Evolutionary conservation across 2,113 vertebrate genomes (phyloP).

Genomic region (Megaleporinus macrocephalus): DNA sequence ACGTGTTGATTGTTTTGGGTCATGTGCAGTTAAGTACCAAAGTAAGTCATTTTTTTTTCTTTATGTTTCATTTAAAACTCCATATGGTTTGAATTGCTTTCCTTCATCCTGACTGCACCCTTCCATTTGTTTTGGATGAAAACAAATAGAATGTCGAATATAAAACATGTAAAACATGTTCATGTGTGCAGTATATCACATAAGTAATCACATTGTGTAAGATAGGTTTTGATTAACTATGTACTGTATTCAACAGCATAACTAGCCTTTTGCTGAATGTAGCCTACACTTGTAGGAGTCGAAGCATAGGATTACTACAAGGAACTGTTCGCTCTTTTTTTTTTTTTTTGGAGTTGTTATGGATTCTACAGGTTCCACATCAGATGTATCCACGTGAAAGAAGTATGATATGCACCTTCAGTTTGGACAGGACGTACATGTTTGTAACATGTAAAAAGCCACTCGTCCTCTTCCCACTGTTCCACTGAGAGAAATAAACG

Average conservation of each 20-base stretch:
- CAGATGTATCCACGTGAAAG: conserved; percentile 20
- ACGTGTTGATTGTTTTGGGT: conserved; percentile 29
- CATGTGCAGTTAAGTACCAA: conserved; percentile 25
- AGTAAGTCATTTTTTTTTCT: not conserved
- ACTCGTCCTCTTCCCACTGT: conserved; percentile 10
- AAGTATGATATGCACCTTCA: conserved; percentile 39
- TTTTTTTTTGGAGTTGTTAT: not conserved
- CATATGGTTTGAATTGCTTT: not conserved
- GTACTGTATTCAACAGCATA: conserved; percentile 41
- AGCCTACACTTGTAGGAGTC: conserved; percentile 39
- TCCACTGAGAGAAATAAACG: conserved; percentile 44
- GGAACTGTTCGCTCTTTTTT: not conserved
- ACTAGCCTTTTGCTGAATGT: conserved; percentile 46
- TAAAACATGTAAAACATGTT: conserved; percentile 1
- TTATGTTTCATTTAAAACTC: not conserved
- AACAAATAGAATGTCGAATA: not conserved
- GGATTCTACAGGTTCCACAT: conserved; percentile 4
- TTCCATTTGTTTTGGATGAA: conserved; percentile 18
- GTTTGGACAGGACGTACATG: conserved; percentile 38
- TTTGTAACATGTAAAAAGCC: conserved; percentile 39
- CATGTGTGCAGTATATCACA: conserved; percentile 41
- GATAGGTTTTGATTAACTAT: conserved; percentile 34
- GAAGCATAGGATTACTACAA: conserved; percentile 21
- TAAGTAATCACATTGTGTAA: conserved; percentile 31
- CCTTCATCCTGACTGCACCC: not conserved